Conservation (phyloP, 2,113 vertebrate genomes). For the Sinocyclocheilus rhinocerous region DNA sequence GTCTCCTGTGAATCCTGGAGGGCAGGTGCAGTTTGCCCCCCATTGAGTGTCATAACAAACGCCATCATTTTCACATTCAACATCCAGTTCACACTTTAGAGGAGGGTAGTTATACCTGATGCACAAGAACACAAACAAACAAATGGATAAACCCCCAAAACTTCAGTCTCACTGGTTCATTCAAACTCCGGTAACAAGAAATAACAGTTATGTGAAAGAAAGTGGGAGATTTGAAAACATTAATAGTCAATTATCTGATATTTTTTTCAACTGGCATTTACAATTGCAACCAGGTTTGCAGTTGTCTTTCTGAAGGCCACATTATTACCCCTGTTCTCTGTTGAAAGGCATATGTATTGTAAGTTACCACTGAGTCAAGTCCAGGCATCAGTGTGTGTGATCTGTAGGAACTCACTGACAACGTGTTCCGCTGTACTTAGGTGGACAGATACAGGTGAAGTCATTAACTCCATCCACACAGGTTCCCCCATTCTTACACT, state of each 20-base stretch:
- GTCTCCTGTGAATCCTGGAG: slow-evolving; percentile 78
- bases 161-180: neutral
- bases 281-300: neutral
- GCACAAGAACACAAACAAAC: neutral
- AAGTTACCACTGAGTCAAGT: neutral
- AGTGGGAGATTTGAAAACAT: neutral
- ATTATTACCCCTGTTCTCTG: neutral
- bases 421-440: slow-evolving; percentile 73
- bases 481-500: slow-evolving; percentile 80
- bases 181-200: neutral
- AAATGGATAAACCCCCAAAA: neutral
- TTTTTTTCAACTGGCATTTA: neutral
- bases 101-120: slow-evolving; percentile 82
- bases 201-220: neutral
- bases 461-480: slow-evolving; percentile 78
- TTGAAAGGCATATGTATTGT: neutral
- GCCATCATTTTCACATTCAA: slow-evolving; percentile 79
- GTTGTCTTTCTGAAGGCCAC: neutral
- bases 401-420: slow-evolving; percentile 70
- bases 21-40: slow-evolving; percentile 89
- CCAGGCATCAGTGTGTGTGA: neutral
- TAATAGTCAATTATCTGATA: neutral
- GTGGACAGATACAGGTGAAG: slow-evolving; percentile 81
- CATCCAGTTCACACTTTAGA: slow-evolving; percentile 77
- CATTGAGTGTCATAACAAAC: slow-evolving; percentile 76